Percentiles rank a stretch among this genome's conserved stretches.
phyloP scores from a whole-genome alignment of 2,888 invertebrate genomes.

The Rosalia funebris region DNA sequence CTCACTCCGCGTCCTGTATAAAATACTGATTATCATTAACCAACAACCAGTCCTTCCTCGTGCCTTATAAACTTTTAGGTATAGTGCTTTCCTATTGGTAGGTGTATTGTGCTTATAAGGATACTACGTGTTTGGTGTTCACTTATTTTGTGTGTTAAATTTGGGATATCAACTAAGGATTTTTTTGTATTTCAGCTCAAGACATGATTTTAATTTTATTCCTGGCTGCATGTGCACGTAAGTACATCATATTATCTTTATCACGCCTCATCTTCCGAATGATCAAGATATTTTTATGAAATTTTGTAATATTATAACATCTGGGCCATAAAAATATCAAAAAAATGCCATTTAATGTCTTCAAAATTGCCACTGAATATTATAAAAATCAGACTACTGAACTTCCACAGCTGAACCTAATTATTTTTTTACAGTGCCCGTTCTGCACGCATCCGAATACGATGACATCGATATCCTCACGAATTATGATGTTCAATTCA shows the following conservation, averaged over 20 bases:
- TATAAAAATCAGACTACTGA: neutral
- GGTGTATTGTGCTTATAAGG: conserved; percentile 38
- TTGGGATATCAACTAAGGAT: conserved; percentile 30
- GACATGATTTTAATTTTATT: conserved; percentile 46
- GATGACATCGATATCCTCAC: conserved; percentile 51
- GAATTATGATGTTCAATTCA: conserved; percentile 49
- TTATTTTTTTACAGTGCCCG: conserved; percentile 39
- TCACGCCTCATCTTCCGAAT: conserved; percentile 17
- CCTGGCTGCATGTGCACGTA: conserved; percentile 43
- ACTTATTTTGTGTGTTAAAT: conserved; percentile 32
- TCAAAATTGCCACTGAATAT: neutral
- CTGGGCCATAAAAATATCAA: conserved; percentile 31
- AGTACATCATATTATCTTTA: conserved; percentile 38
- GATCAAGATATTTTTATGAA: conserved; percentile 21
- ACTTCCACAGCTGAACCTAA: neutral
- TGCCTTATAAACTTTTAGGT: conserved; percentile 40
- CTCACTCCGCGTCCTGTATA: conserved; percentile 41
- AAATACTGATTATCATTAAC: conserved; percentile 46
- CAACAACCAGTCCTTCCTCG: conserved; percentile 43
- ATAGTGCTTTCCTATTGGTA: conserved; percentile 48
- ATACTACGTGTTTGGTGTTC: conserved; percentile 30
- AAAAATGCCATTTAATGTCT: neutral
- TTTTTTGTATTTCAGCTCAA: conserved; percentile 46
- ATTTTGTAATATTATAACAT: neutral
- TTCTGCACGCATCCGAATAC: conserved; percentile 44